These are phyloP conservation scores for Pissodes strobi DNA, from an alignment of 1,140 invertebrate species.

Conservation along the genomic window DNA sequence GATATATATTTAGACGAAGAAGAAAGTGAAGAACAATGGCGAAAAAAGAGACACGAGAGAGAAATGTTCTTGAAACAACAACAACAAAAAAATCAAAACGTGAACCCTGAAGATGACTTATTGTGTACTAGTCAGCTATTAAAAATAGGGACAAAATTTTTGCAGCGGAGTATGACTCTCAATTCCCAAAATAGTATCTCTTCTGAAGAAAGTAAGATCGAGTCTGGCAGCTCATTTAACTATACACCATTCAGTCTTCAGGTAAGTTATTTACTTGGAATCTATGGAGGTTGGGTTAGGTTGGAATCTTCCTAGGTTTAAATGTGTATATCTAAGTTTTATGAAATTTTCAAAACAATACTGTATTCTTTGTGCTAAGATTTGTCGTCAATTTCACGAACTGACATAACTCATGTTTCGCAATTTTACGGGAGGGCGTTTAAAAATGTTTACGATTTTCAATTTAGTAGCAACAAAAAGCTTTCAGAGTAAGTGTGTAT, in stretches of 20 bases:
- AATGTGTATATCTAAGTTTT: no score
- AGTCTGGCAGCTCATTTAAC: slow-evolving; percentile 45
- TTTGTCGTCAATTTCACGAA: no score
- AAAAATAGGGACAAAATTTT: slow-evolving; percentile 46
- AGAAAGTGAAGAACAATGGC: slow-evolving; percentile 70
- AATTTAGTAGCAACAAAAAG: no score
- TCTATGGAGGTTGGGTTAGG: no score
- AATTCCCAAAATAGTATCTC: slow-evolving; percentile 49
- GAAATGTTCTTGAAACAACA: slow-evolving; percentile 67
- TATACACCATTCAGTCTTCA: slow-evolving; percentile 35
- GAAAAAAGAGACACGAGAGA: slow-evolving; percentile 68
- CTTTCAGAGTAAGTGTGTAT: no score
- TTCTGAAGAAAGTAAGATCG: slow-evolving; percentile 47
- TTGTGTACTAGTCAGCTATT: slow-evolving; percentile 43
- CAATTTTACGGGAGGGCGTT: no score
- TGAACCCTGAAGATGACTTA: slow-evolving; percentile 25
- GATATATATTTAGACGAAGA: slow-evolving; percentile 63
- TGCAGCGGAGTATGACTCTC: slow-evolving; percentile 49
- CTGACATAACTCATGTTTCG: no score
- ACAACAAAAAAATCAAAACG: slow-evolving; percentile 27
- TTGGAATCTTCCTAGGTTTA: no score
- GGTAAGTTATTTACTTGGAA: no score
- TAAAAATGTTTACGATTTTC: no score
- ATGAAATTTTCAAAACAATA: no score
- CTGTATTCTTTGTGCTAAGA: no score